A percentile compares a stretch with the other conserved stretches of the same genome.
phyloP scores from a whole-genome alignment of 2,113 vertebrate genomes.

The Pantherophis guttatus region DNA sequence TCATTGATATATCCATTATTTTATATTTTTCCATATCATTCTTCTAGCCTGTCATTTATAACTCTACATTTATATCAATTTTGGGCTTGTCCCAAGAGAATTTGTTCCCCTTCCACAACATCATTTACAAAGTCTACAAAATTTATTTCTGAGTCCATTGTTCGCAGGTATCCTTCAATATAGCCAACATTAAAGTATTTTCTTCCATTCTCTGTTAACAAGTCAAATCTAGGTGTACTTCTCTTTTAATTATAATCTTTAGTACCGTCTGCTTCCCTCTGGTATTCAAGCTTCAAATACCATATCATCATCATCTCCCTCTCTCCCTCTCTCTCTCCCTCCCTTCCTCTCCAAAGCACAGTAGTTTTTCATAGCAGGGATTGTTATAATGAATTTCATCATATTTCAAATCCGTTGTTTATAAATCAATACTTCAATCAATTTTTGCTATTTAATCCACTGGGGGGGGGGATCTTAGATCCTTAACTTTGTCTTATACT shows the following conservation, averaged over 20 bases:
- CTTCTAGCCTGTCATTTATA: neutral
- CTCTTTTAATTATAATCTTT: neutral
- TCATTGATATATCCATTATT: neutral
- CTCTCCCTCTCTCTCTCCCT: fast-evolving
- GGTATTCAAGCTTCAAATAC: too few species aligned
- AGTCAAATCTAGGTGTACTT: neutral
- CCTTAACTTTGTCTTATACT: too few species aligned
- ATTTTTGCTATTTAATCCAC: too few species aligned
- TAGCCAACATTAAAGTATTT: neutral
- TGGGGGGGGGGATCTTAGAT: too few species aligned
- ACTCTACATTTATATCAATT: neutral
- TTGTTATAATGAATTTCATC: too few species aligned
- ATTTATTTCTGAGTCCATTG: neutral
- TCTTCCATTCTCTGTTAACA: neutral
- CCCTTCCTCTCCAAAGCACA: too few species aligned
- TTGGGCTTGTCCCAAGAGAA: neutral
- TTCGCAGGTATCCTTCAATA: neutral
- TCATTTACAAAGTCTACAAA: neutral
- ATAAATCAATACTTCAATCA: too few species aligned
- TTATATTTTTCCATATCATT: neutral
- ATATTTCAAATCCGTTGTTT: too few species aligned
- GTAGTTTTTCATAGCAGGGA: too few species aligned
- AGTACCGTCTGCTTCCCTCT: too few species aligned
- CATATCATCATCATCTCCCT: too few species aligned
- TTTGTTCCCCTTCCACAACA: neutral